A percentile compares a stretch with the other conserved stretches of the same genome.
phyloP scores from a whole-genome alignment of 2,797 vertebrate genomes.

The Morelia viridis region DNA sequence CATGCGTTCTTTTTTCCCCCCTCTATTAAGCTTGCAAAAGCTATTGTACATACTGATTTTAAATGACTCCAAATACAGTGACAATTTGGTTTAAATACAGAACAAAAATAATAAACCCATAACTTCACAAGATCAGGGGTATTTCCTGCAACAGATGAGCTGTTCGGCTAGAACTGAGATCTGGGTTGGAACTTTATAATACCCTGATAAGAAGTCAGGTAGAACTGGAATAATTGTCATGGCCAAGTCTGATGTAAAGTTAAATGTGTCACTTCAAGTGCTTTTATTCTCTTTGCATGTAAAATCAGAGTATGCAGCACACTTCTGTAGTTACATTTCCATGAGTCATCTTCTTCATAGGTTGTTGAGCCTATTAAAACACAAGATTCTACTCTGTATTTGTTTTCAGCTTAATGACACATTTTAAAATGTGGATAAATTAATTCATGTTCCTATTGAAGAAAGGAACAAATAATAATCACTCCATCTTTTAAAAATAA shows the following conservation, averaged over 20 bases:
- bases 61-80: not conserved
- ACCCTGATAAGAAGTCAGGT: not conserved
- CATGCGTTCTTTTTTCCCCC: not conserved
- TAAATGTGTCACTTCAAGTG: not conserved
- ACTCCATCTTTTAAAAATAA: not conserved
- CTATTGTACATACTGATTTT: not conserved
- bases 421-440: slow-evolving; percentile 24
- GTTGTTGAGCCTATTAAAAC: not conserved
- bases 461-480: not conserved
- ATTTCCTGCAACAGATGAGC: not conserved
- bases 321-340: not conserved
- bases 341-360: not conserved
- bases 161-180: not conserved
- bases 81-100: not conserved
- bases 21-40: not conserved
- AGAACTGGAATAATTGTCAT: not conserved
- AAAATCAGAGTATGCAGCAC: not conserved
- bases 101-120: not conserved
- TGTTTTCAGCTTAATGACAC: not conserved
- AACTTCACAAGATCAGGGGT: not conserved
- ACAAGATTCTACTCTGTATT: not conserved
- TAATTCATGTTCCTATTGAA: slow-evolving; percentile 9
- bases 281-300: not conserved
- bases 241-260: not conserved
- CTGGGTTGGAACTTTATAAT: not conserved